phyloP scores from a whole-genome alignment of 2,888 invertebrate genomes.

The Cotesia congregata region DNA sequence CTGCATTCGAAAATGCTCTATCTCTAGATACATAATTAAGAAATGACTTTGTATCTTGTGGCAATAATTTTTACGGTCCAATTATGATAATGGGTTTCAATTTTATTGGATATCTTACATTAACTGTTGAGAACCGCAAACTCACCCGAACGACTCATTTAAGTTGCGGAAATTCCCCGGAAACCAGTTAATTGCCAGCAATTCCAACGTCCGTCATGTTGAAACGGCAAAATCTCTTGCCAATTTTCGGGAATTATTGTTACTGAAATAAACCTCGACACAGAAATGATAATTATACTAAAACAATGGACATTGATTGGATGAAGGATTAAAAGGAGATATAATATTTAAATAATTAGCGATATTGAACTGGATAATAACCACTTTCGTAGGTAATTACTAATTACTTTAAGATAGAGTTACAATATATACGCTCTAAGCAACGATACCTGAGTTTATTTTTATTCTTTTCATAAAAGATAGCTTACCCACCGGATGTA shows the following conservation, averaged over 20 bases:
- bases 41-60: too few relatives aligned
- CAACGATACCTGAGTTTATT: background rate
- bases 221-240: slow-evolving; percentile 17
- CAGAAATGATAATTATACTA: too few relatives aligned
- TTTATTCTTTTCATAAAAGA: background rate
- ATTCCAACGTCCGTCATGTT: slow-evolving; percentile 33
- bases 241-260: slow-evolving; percentile 12
- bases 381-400: too few relatives aligned
- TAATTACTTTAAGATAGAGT: background rate
- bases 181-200: slow-evolving; percentile 38
- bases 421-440: background rate
- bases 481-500: slow-evolving; percentile 25
- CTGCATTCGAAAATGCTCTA: too few relatives aligned
- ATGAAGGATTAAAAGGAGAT: background rate
- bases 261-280: background rate
- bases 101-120: background rate
- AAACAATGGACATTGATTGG: background rate
- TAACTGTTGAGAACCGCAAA: background rate
- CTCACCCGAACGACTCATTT: slow-evolving; percentile 18
- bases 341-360: background rate
- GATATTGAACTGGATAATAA: background rate
- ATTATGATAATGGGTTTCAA: background rate
- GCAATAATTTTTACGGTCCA: background rate
- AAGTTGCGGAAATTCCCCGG: slow-evolving; percentile 21
- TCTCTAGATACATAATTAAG: too few relatives aligned